These are phyloP conservation scores for Erpobdella octoculata DNA, from an alignment of 2,888 invertebrate species.

Conservation along the genomic window DNA sequence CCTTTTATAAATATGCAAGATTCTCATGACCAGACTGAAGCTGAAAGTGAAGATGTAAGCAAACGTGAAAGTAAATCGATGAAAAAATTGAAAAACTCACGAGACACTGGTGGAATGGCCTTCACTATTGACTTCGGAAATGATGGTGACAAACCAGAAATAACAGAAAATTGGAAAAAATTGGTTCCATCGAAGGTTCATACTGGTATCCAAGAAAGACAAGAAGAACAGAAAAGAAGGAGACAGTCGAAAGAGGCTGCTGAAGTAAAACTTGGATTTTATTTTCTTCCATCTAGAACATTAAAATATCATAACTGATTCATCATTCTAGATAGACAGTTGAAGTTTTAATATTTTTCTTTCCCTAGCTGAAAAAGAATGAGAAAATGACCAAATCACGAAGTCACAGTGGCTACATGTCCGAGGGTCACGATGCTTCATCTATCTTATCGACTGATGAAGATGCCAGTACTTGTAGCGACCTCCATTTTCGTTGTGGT, in stretches of 20 bases:
- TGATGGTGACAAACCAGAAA: slow-evolving; percentile 24
- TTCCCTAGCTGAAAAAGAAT: not conserved
- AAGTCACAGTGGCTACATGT: slow-evolving; percentile 33
- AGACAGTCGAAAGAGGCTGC: slow-evolving; percentile 14
- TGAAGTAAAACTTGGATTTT: too few species aligned
- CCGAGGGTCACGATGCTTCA: slow-evolving; percentile 32
- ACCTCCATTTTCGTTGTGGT: slow-evolving; percentile 16
- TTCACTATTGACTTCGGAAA: slow-evolving; percentile 31
- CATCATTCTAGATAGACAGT: too few species aligned
- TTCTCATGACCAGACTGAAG: not conserved
- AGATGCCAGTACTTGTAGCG: slow-evolving; percentile 34
- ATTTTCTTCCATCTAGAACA: too few species aligned
- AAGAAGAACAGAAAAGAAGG: slow-evolving; percentile 22
- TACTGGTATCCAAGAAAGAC: slow-evolving; percentile 29
- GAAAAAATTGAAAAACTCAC: not conserved
- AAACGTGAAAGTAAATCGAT: too few species aligned
- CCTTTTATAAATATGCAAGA: not conserved
- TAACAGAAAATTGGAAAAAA: slow-evolving; percentile 29
- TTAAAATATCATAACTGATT: too few species aligned
- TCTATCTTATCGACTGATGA: slow-evolving; percentile 35
- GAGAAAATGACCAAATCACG: slow-evolving; percentile 19
- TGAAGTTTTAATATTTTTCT: not conserved
- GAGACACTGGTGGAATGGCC: slow-evolving; percentile 23
- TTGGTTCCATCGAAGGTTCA: slow-evolving; percentile 26
- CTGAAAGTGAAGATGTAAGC: not conserved